phyloP scores from a whole-genome alignment of 2,797 vertebrate genomes.

The Bradypus variegatus region DNA sequence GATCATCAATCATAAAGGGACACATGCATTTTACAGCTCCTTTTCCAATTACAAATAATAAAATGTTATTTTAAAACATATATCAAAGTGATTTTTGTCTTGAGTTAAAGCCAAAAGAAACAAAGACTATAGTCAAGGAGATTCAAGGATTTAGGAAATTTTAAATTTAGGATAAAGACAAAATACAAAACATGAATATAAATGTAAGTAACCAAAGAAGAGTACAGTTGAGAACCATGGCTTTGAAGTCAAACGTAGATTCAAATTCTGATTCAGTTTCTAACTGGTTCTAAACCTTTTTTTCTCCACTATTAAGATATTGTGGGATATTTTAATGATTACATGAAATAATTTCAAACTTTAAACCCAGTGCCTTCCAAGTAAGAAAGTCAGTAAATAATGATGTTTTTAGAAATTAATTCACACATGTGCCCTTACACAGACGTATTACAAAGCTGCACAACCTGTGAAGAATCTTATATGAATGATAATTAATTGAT shows the following conservation, averaged over 20 bases:
- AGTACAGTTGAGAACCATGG: not conserved
- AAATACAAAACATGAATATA: not conserved
- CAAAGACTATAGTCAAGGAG: not conserved
- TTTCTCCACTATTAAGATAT: not conserved
- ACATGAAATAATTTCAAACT: not conserved
- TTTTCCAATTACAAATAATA: conserved; percentile 41
- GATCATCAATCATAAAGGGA: conserved; percentile 24
- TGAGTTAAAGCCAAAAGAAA: not conserved
- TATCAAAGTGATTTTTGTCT: not conserved
- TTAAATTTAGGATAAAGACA: conserved; percentile 12
- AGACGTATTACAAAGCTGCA: not conserved
- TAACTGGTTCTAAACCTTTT: not conserved
- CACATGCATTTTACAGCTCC: conserved; percentile 11
- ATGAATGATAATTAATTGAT: not conserved
- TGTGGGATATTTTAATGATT: not conserved
- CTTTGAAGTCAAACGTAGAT: not conserved
- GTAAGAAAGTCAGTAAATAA: not conserved
- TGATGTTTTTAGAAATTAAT: not conserved
- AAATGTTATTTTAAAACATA: conserved; percentile 32
- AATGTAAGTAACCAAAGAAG: not conserved
- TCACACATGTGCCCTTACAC: not conserved
- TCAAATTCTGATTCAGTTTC: not conserved
- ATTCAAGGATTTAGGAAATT: not conserved
- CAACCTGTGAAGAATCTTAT: not conserved
- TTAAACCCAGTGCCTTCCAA: not conserved